phyloP scores from a whole-genome alignment of 2,113 vertebrate genomes.

The Burhinus oedicnemus region DNA sequence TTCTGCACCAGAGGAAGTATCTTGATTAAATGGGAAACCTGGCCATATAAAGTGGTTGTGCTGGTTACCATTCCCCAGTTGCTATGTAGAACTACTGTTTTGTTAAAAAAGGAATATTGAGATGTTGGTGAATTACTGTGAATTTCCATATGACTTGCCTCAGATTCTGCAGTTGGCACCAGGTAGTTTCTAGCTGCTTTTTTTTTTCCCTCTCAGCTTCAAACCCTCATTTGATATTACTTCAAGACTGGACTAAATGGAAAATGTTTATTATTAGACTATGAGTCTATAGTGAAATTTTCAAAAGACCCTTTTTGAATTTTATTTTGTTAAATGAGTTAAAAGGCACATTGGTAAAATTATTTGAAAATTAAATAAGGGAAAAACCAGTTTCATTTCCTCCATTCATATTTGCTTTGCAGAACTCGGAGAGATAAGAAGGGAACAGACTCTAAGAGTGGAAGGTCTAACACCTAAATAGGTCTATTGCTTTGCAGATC shows the following conservation, averaged over 20 bases:
- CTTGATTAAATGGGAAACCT: background rate
- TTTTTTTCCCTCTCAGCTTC: background rate
- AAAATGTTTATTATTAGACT: background rate
- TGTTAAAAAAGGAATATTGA: background rate
- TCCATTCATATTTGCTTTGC: background rate
- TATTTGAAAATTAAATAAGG: background rate
- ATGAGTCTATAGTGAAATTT: background rate
- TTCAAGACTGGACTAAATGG: background rate
- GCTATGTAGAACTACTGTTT: background rate
- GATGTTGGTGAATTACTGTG: background rate
- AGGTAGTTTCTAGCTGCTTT: background rate
- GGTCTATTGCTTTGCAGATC: background rate
- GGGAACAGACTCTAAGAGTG: background rate
- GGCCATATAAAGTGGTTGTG: background rate
- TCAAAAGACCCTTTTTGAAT: background rate
- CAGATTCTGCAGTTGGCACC: background rate
- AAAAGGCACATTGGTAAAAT: background rate
- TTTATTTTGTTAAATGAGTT: background rate
- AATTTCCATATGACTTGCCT: background rate
- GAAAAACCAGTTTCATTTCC: background rate
- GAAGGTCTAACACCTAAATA: background rate
- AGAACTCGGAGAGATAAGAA: background rate
- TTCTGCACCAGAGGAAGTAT: background rate
- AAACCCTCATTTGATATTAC: background rate
- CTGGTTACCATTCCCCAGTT: background rate